A percentile compares a stretch with the other conserved stretches of the same genome.
Conservation (phyloP, 2,888 invertebrate species). For the Archips crataeganus region DNA sequence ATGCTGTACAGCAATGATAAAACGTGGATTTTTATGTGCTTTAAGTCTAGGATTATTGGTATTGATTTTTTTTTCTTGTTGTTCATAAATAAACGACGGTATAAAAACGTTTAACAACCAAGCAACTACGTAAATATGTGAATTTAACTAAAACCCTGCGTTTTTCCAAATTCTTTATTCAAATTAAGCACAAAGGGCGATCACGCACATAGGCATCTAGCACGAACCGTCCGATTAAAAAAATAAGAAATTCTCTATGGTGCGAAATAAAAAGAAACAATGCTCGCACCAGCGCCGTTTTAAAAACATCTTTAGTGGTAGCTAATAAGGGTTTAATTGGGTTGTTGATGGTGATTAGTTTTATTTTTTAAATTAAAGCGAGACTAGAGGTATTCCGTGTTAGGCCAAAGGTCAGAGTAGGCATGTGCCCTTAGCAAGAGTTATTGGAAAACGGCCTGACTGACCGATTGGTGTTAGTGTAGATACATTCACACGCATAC, state of each 20-base stretch:
- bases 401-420: slow-evolving; percentile 70
- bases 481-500: slow-evolving; percentile 25
- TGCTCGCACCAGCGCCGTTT: not conserved
- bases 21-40: no score
- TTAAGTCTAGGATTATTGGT: no score
- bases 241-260: slow-evolving; percentile 48
- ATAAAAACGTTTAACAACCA: not conserved
- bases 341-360: slow-evolving; percentile 21
- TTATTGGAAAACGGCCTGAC: slow-evolving; percentile 40
- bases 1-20: no score
- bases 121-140: not conserved
- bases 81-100: no score
- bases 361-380: slow-evolving; percentile 57
- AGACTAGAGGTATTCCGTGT: slow-evolving; percentile 62
- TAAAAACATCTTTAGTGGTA: slow-evolving; percentile 25
- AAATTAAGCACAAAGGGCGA: slow-evolving; percentile 62
- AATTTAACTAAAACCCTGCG: slow-evolving; percentile 34
- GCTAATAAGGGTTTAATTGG: slow-evolving; percentile 9
- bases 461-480: slow-evolving; percentile 36
- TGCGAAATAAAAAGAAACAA: slow-evolving; percentile 40
- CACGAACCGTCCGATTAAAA: slow-evolving; percentile 59
- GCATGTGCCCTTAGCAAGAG: slow-evolving; percentile 52
- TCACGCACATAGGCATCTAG: slow-evolving; percentile 59
- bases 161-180: slow-evolving; percentile 62
- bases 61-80: no score